A percentile compares a stretch with the other conserved stretches of the same genome.
Evolutionary conservation across 2,888 invertebrate species (phyloP).

Genomic region (Disparrhopalites patrizii): DNA sequence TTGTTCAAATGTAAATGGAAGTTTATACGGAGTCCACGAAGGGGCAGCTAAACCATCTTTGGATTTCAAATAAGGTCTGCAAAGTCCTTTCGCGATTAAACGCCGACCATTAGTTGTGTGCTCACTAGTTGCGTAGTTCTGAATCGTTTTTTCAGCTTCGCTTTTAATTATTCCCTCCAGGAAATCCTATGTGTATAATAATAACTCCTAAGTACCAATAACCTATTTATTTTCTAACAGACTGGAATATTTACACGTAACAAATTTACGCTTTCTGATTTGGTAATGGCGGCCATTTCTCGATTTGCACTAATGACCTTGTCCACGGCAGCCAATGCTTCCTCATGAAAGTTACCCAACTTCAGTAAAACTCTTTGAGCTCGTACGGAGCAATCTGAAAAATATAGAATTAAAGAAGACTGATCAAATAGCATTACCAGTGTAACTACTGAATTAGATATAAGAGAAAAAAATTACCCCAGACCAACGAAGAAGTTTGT

Average conservation of each 20-base stretch:
- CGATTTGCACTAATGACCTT: conserved; percentile 7
- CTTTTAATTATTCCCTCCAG: neutral
- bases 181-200: neutral
- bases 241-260: neutral
- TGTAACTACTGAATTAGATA: neutral
- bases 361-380: conserved; percentile 17
- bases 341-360: conserved; percentile 17
- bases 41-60: conserved; percentile 10
- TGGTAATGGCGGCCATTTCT: neutral
- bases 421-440: neutral
- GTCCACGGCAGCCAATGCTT: neutral
- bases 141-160: neutral
- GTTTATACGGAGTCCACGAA: neutral
- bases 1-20: conserved; percentile 15
- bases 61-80: conserved; percentile 18
- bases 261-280: conserved; percentile 15
- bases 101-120: conserved; percentile 3
- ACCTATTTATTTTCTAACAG: no score
- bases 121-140: neutral
- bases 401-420: neutral
- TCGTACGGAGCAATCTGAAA: conserved; percentile 10
- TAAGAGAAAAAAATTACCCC: conserved; percentile 1
- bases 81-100: neutral
- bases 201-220: neutral
- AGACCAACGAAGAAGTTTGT: conserved; percentile 7